phyloP scores from a whole-genome alignment of 2,797 vertebrate genomes.

The Rhabdomys pumilio region DNA sequence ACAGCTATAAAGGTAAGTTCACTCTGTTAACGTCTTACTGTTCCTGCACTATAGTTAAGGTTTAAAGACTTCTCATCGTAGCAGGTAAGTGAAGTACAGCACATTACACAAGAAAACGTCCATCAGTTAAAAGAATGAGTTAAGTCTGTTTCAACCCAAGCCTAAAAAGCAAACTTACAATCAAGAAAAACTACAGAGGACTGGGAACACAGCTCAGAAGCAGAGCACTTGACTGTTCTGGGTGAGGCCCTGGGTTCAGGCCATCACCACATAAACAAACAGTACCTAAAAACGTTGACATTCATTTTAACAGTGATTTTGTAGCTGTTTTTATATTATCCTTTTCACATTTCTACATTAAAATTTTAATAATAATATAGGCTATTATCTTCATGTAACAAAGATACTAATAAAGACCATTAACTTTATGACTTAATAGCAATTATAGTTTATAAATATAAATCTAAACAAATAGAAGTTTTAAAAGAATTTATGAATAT shows the following conservation, averaged over 20 bases:
- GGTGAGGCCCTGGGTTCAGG: background rate
- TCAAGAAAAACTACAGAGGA: background rate
- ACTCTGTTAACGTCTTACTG: background rate
- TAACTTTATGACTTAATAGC: slow-evolving; percentile 20
- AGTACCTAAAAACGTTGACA: background rate
- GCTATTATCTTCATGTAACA: background rate
- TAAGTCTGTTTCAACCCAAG: slow-evolving; percentile 41
- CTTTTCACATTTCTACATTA: slow-evolving; percentile 34
- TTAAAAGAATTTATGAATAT: slow-evolving; percentile 22
- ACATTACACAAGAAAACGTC: background rate
- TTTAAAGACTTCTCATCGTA: background rate
- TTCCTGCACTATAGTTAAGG: background rate
- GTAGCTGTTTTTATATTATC: slow-evolving; percentile 1
- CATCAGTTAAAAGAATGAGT: background rate
- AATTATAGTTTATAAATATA: slow-evolving; percentile 27
- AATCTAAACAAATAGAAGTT: slow-evolving; percentile 14
- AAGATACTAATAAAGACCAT: slow-evolving; percentile 18
- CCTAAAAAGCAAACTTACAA: slow-evolving; percentile 37
- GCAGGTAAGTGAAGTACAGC: background rate
- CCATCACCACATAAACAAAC: background rate
- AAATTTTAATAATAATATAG: slow-evolving; percentile 9
- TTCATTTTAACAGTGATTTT: slow-evolving; percentile 27
- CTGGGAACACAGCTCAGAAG: background rate
- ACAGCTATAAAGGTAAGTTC: background rate
- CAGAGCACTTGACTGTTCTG: no score